Percentiles rank a stretch among this genome's conserved stretches.
These are phyloP conservation scores for Sus cebifrons DNA, from an alignment of 2,797 vertebrate species.

Conservation along the genomic window DNA sequence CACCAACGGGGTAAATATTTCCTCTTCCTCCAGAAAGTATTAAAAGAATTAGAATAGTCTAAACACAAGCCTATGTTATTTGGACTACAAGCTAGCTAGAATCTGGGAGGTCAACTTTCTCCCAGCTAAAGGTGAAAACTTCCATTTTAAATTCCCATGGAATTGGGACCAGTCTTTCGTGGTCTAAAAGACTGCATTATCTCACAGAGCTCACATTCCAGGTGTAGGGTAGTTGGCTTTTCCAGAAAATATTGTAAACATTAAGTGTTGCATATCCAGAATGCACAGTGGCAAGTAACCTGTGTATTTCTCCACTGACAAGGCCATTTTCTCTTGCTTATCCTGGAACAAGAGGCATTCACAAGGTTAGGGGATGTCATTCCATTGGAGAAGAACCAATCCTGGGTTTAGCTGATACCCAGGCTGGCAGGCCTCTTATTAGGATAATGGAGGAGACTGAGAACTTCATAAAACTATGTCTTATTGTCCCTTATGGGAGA, in stretches of 20 bases:
- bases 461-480: background rate
- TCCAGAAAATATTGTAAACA: background rate
- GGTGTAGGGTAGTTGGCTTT: background rate
- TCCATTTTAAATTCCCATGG: background rate
- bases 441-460: background rate
- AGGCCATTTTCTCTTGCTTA: background rate
- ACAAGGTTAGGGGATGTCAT: accelerated
- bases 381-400: background rate
- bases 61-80: background rate
- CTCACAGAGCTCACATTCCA: background rate
- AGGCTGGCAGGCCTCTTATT: background rate
- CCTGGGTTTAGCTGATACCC: background rate
- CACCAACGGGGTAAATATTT: background rate
- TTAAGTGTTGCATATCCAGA: background rate
- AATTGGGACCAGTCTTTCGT: background rate
- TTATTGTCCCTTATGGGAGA: background rate
- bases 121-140: background rate
- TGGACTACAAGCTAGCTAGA: background rate
- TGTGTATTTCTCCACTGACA: background rate
- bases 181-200: background rate
- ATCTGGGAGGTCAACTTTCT: background rate
- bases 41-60: background rate
- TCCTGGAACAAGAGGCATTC: background rate
- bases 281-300: background rate
- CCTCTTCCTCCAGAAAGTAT: background rate